Percentiles rank a stretch among this genome's conserved stretches.
These are phyloP conservation scores for Natrix natrix DNA, from an alignment of 2,797 vertebrate species.

Conservation along the genomic window DNA sequence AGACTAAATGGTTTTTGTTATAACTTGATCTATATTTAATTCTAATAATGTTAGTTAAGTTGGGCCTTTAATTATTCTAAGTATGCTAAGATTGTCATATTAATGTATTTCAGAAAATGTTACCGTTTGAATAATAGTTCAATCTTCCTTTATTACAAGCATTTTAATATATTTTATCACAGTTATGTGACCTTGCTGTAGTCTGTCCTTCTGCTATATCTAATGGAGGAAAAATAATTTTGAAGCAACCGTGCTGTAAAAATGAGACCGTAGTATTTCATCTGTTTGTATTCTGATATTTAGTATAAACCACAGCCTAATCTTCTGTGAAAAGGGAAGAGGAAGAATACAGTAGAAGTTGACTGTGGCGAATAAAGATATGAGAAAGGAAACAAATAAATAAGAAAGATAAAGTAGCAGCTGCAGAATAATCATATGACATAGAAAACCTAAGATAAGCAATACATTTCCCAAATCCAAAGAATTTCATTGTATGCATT, in stretches of 20 bases:
- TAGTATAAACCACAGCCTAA: background rate
- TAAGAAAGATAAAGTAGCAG: constrained; percentile 4
- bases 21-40: background rate
- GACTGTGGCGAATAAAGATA: background rate
- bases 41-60: background rate
- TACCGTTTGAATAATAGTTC: background rate
- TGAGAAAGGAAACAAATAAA: constrained; percentile 5
- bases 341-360: background rate
- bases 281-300: background rate
- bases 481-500: background rate
- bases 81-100: background rate
- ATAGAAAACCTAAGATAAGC: background rate
- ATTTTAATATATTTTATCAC: background rate
- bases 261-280: background rate
- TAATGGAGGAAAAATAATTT: background rate
- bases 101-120: background rate
- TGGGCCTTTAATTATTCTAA: background rate
- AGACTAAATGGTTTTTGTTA: background rate
- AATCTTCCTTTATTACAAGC: background rate
- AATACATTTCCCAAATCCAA: background rate
- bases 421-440: background rate
- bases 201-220: background rate
- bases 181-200: background rate
- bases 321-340: background rate
- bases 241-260: background rate